Base-by-base conservation (phyloP, 2,888 invertebrate genomes). In the Pollenia angustigena region DNA sequence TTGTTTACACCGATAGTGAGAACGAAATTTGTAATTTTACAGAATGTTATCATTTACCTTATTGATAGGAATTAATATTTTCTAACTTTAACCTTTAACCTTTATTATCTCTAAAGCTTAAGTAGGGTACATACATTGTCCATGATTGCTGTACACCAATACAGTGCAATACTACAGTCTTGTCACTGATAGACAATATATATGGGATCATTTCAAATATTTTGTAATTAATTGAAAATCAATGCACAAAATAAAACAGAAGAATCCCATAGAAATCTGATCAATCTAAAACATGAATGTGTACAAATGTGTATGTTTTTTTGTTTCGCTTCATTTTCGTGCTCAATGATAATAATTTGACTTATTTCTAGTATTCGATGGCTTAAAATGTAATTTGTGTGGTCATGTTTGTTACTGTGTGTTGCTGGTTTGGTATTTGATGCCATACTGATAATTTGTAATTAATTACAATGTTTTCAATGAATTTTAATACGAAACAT, bases 151-250 rank as follows among this genome's bases (percentile, higher is more conserved):
- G 32, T 6, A 32, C 6, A 6, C 6, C 0, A 14, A 32, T 14
- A 42, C 4, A 42, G 10, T 62, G 1, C 42, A 10, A 10, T 62
- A 46, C 44, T 71, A 11, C 40, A 23, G 60, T 46, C 62, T 52
- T 79, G 52, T 44, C 66, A 60, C 44, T 84, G 80, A 56, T 52
- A 60, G 64, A 72, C 48, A 81, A 81, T 87, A 60, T 72, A 68
- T 76, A 78, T 84, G 72, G 72, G 60, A 84, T 81, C 60, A 74
- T 85, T 79, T 69, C 14, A 18, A 81, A 72, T 72, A 74, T 75
- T 18, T 71, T 81, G 64, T 84, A 87, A 87, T 87, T 84, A 87
- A 78, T 81, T 87, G 68, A 78, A 83, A 84, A 81, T 72, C 62
- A 66, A 66, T 64, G 11, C 71, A 60, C n/a, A 32, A 52, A 68